Base-by-base conservation (phyloP, 1,140 invertebrate species). In the Bombus confusus region DNA sequence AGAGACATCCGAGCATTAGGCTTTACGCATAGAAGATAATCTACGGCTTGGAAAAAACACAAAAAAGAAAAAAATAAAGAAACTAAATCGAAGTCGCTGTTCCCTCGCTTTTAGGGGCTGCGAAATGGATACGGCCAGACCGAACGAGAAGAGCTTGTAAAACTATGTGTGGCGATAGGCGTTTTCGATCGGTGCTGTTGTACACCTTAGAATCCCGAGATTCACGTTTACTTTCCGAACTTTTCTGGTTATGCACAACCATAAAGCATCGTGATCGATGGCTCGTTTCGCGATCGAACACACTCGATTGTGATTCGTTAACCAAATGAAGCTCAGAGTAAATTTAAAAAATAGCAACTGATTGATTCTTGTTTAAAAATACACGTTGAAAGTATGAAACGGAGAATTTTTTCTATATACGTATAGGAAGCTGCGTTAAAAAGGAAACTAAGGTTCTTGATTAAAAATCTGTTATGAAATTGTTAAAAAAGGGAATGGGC, bases 171-270 rank as follows among this genome's bases (percentile, higher is more conserved):
- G 66, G 28, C 28, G 43, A 34, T 78, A 83, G 74, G 28, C 25
- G 74, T 78, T 47, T 85, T 62, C 41, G 18, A 66, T 66, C 66
- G 83, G 77, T 80, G 69, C 69, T 69, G 47, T 39, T 78, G 34
- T 66, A 68, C 39, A 68, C n/a, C 22, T 47, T 81, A 85, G 59
- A 10, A 83, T 83, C 37, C 64, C 28, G 64, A 31, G 78, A 57
- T 80, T 47, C 76, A 80, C 78, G 78, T 81, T 80, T 81, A 85
- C 6, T 81, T 85, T 85, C 78, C 83, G 83, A 85, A 80, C 57
- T 80, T 81, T 81, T 68, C 69, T 81, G 78, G 34, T 62, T 68
- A 77, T n/a, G 31, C 68, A 84, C 75, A 28, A 72, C 34, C 59
- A 39, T 39, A 52, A 62, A 28, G 28, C 39, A 13, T 41, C 13